These are phyloP conservation scores for Pocillopora grandis DNA, from an alignment of 92 coral and sea anemone genomes.

Conservation along the genomic window DNA sequence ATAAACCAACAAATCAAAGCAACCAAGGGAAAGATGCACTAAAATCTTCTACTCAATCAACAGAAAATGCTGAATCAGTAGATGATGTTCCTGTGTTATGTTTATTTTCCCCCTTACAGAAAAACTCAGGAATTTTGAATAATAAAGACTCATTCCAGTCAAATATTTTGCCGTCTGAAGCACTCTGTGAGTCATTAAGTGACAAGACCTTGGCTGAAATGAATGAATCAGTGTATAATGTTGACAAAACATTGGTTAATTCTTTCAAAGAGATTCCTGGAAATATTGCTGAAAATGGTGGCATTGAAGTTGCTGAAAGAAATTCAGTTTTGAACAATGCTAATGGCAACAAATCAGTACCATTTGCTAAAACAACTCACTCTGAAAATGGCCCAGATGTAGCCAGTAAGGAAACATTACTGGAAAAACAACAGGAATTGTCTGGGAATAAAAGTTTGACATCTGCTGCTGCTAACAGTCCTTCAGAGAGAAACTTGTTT, in stretches of 20 bases:
- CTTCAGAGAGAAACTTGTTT: background rate
- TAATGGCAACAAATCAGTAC: background rate
- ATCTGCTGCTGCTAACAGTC: background rate
- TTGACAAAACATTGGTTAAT: background rate
- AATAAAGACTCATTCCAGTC: background rate
- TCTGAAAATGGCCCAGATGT: background rate
- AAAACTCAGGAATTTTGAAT: background rate
- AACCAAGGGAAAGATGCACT: constrained; percentile 5
- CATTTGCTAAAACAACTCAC: background rate
- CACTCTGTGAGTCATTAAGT: background rate
- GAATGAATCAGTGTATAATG: background rate
- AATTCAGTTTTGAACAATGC: no score
- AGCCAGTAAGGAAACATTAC: no score
- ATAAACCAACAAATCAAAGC: background rate
- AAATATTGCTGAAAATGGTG: background rate
- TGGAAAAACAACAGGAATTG: background rate
- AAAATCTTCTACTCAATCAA: background rate
- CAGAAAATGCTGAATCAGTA: background rate
- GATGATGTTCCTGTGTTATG: background rate
- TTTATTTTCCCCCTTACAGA: background rate
- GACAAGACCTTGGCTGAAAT: constrained; percentile 6
- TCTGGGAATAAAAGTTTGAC: background rate
- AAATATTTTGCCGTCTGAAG: background rate
- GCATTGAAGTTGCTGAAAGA: background rate
- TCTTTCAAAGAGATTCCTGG: background rate